These are phyloP conservation scores for Jordanella pulchra DNA, from an alignment of 2,797 vertebrate species.

Conservation along the genomic window DNA sequence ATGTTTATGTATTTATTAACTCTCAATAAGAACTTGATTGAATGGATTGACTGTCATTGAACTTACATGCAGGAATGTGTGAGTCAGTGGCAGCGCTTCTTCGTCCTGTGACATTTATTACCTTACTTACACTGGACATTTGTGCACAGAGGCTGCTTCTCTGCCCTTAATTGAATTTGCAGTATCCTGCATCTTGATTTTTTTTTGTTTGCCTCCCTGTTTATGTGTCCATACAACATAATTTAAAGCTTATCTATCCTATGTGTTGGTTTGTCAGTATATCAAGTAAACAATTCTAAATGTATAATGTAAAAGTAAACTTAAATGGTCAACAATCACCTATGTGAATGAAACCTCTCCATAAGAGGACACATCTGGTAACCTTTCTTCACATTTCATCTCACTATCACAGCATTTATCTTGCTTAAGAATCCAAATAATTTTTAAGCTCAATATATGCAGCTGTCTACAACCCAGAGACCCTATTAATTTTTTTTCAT, in stretches of 20 bases:
- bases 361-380: background rate
- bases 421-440: background rate
- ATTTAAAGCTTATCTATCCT: background rate
- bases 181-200: conserved; percentile 22
- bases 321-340: background rate
- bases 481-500: background rate
- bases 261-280: background rate
- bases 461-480: background rate
- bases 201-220: conserved; percentile 36
- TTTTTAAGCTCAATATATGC: background rate
- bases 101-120: conserved; percentile 76
- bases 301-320: background rate
- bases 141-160: conserved; percentile 43
- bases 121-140: conserved; percentile 34
- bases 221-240: background rate
- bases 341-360: background rate
- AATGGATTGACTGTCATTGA: too few relatives aligned
- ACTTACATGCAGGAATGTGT: background rate
- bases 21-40: too few relatives aligned
- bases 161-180: conserved; percentile 64
- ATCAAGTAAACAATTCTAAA: background rate
- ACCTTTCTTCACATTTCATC: background rate
- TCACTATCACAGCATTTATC: background rate
- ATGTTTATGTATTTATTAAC: too few relatives aligned
- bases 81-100: conserved; percentile 10